Base-by-base conservation (phyloP, 2,797 vertebrate genomes). In the Odontamblyopus rebecca region DNA sequence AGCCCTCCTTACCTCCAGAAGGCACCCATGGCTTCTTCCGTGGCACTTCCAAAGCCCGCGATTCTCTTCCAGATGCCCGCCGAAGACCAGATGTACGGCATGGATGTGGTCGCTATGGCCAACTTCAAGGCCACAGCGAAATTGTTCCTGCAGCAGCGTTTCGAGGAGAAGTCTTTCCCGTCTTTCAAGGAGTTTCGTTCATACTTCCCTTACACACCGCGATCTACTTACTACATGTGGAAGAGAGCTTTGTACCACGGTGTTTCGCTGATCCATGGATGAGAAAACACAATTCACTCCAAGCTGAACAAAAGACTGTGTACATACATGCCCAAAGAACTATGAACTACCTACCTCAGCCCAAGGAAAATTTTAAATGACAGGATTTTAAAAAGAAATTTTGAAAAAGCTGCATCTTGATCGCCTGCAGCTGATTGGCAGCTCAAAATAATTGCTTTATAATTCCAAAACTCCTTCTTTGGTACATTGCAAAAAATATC, bases 141-240 rank as follows among this genome's bases (percentile, higher is more conserved):
- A 90, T 89, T 99, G 32, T 98, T 98, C 85, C 88, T 99, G 82
- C 97, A 99, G 90, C 95, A 94, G 62, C 95, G 97, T 74, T 99
- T 97, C 0, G 95, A 98, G 81, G 96, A 97, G 4, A 96, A 97
- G 78, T 94, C 95, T 69, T 99, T 99, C 86, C 97, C 97, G 8
- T 95, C 97, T 0, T 99, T 96, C 83, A 98, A 97, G 76, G 97
- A 99, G 84, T 99, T 98, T 86, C 92, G 96, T 1, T 93, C 95
- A 2, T 96, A 94, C 74, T 99, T 98, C 68, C 97, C 97, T 0
- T 94, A 96, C 71, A 98, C 97, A 0, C 96, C 97, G 0, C 96
- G 97, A 23, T 99, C 97, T 0, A 99, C 97, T 0, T 99, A 98
- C 86, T 99, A 99, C 92, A 99, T 99, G 97, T 99, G 97, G 97